Evolutionary conservation across 2,113 vertebrate genomes (phyloP).

Genomic region (Chamaea fasciata): DNA sequence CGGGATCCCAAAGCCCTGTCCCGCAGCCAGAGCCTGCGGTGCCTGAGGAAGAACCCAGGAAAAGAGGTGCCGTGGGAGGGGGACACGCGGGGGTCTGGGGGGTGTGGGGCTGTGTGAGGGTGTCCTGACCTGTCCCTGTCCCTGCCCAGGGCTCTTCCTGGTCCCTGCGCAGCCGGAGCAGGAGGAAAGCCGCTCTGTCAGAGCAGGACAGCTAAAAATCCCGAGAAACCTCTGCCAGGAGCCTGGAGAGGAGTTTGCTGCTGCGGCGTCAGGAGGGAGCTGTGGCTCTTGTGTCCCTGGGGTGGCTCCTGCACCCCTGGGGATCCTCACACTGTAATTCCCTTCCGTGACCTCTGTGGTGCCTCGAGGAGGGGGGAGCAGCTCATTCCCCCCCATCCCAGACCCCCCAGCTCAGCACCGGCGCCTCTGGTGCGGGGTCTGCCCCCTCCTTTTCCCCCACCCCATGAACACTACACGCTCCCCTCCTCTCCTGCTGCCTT

Average conservation of each 20-base stretch:
- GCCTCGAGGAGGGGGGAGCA: neutral
- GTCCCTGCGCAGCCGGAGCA: slow-evolving; percentile 35
- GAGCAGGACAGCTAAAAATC: slow-evolving; percentile 51
- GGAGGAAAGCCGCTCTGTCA: slow-evolving; percentile 14
- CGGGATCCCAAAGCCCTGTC: neutral
- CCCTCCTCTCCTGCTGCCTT: neutral
- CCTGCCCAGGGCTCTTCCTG: slow-evolving; percentile 47
- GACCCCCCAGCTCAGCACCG: neutral
- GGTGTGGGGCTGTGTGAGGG: accelerated
- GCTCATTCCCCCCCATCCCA: neutral
- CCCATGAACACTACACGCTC: neutral
- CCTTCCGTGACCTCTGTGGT: neutral
- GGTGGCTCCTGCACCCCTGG: neutral
- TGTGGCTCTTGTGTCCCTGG: accelerated
- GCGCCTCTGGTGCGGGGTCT: neutral
- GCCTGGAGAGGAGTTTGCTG: neutral
- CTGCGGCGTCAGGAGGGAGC: neutral
- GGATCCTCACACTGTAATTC: neutral
- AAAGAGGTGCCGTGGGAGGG: slow-evolving; percentile 53
- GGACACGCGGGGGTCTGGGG: accelerated
- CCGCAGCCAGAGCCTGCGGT: slow-evolving; percentile 69
- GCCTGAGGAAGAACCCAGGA: neutral
- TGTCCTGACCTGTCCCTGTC: no score
- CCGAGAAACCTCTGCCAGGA: neutral
- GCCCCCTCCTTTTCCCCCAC: neutral